Evolutionary conservation across 2,888 invertebrate species (phyloP).

Genomic region (Sinelater perroti): DNA sequence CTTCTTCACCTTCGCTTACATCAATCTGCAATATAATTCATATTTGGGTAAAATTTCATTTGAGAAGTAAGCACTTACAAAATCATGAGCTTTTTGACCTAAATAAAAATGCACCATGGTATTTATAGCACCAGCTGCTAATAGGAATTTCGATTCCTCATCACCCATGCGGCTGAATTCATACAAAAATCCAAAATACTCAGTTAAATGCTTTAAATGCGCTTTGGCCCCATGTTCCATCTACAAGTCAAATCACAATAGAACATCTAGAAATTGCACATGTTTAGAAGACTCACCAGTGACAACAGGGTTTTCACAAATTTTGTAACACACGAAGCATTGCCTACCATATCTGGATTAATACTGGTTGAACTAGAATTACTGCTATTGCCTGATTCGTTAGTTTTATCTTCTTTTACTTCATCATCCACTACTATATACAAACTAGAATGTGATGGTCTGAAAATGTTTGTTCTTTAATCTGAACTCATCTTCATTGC

Average conservation of each 20-base stretch:
- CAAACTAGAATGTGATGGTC: constrained; percentile 67
- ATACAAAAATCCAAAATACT: constrained; percentile 90
- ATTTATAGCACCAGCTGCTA: constrained; percentile 87
- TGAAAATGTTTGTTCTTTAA: too few relatives aligned
- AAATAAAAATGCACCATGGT: constrained; percentile 93
- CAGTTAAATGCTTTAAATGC: constrained; percentile 87
- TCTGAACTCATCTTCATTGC: constrained; percentile 37
- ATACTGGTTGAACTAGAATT: constrained; percentile 66
- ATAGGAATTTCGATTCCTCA: constrained; percentile 87
- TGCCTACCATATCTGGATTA: constrained; percentile 68
- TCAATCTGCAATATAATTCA: constrained; percentile 60
- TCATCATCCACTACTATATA: constrained; percentile 68
- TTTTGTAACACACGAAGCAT: constrained; percentile 89
- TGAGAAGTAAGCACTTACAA: constrained; percentile 61
- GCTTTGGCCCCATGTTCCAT: constrained; percentile 90
- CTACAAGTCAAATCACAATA: too few relatives aligned
- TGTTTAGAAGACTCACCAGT: constrained; percentile 66
- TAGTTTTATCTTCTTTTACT: constrained; percentile 34
- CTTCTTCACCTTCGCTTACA: constrained; percentile 77
- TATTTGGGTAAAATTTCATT: constrained; percentile 3
- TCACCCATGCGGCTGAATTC: constrained; percentile 97
- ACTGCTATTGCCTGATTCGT: constrained; percentile 10
- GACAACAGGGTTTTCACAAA: constrained; percentile 89
- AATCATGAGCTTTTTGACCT: constrained; percentile 80
- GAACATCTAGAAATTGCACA: too few relatives aligned